These are phyloP conservation scores for Balanococcus diminutus DNA, from an alignment of 2,888 invertebrate species.

Conservation along the genomic window DNA sequence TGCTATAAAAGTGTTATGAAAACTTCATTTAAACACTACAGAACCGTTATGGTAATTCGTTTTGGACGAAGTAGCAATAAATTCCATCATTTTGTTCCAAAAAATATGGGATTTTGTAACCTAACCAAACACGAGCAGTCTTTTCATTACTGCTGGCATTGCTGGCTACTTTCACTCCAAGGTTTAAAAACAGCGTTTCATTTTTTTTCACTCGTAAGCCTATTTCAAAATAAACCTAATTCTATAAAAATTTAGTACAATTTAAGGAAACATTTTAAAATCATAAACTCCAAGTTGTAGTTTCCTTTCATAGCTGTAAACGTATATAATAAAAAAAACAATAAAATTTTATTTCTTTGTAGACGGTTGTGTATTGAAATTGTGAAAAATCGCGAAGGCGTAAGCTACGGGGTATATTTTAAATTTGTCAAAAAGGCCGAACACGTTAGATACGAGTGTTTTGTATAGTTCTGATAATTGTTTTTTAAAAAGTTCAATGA, in stretches of 20 bases:
- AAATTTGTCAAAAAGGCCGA: not conserved
- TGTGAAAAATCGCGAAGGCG: not conserved
- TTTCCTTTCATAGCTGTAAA: not conserved
- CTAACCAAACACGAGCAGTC: too few relatives aligned
- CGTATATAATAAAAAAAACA: not conserved
- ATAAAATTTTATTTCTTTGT: not conserved
- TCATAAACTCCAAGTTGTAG: not conserved
- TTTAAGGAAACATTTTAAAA: not conserved
- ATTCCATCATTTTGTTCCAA: too few relatives aligned
- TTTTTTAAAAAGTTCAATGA: not conserved
- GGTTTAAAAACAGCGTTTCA: not conserved
- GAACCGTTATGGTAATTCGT: too few relatives aligned
- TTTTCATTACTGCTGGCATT: too few relatives aligned
- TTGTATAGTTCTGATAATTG: not conserved
- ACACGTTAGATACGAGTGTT: not conserved
- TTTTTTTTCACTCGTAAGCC: not conserved
- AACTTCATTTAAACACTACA: not conserved
- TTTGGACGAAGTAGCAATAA: too few relatives aligned
- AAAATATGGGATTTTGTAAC: too few relatives aligned
- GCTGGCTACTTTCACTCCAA: too few relatives aligned
- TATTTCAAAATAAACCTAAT: not conserved
- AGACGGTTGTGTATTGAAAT: not conserved
- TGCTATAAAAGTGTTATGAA: too few relatives aligned
- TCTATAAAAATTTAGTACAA: not conserved
- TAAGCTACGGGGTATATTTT: not conserved